Evolutionary conservation across 2,888 invertebrate genomes (phyloP), one percentile per base, ranked within the genome.

Genomic region (Orthosia cruda): DNA sequence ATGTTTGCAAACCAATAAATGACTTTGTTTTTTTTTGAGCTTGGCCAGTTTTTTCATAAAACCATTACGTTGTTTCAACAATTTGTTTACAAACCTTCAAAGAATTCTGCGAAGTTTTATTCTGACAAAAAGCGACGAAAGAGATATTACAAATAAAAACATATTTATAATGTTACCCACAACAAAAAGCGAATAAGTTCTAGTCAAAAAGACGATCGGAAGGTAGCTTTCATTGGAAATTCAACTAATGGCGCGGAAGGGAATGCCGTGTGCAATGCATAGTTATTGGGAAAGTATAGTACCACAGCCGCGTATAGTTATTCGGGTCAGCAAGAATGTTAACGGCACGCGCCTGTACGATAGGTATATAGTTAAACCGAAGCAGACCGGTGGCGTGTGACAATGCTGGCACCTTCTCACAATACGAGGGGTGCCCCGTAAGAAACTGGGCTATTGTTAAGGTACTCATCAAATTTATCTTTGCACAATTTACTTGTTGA

Each of bases 281-380:
- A 89, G 88, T 87, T 91, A 91, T 92, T 89, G 89, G 80, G 81
- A 80, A 86, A 88, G 87, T 88, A 72, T 75, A 89, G 88, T 86
- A 82, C 80, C 88, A 82, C 85, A 86, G 87, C 77, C 74, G 83
- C 87, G 87, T 82, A 89, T 81, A 89, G 89, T 85, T 91, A 91
- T 91, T 91, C 77, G 89, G 89, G 87, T 85, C 87, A 73, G 78
- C 83, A 88, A 89, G 92, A 92, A 92, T 92, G 89, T 88, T 87
- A 84, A 85, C 77, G 89, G 90, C 81, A 90, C 78, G 85, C 87
- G 82, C 75, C 73, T 77, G 59, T 59, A 61, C 58, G 78, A 72
- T 74, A 87, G 32, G 32, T 40, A 40, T 40, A 40, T 9, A 40
- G 40, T 89, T 89, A 90, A 91, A 87, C 83, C 86, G 89, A 76